Evolutionary conservation across 1,140 invertebrate genomes (phyloP), one percentile per base, ranked within the genome.

Genomic region (Eciton burchellii): DNA sequence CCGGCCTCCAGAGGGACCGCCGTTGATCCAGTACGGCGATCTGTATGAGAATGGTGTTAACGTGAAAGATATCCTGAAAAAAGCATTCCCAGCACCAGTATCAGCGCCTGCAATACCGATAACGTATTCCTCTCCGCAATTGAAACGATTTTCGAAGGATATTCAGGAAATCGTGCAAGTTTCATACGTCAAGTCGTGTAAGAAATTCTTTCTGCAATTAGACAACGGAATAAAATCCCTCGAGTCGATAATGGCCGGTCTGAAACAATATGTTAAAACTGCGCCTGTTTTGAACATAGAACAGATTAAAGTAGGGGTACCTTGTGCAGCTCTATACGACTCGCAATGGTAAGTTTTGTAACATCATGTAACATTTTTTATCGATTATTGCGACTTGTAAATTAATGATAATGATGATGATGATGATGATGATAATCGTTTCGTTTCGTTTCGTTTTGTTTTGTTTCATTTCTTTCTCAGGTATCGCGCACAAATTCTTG

Each of bases 301-400:
- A 5, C 92, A 95, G 35, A 81, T 96, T 0, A 91, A 93, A 19
- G 70, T 93, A 35, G 96, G 96, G 6, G 93, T 95, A 49, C 95
- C 96, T 0, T 98, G 97, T 90, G 96, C 96, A 88, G 97, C 97
- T 0, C 93, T 96, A 49, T 98, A 96, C 84, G 95, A 95, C 84
- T 94, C 93, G 29, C 94, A 95, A 66, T 98, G 97, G 96, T 98
- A 97, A 85, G 94, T 87, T 62, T 1, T 41, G 12, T 52, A 81
- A 56, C 4, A 35, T 21, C 47, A 0, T 14, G n/a, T n/a, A 45
- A 24, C 1, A 29, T 88, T 84, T 3, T 81, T n/a, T 74, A 52
- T 59, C 12, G 19, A 26, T 47, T 24, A 9, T 19, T 43, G 24
- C 21, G n/a, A n/a, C 54, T 1, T 41, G 5, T 59, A 24, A 19